These are phyloP conservation scores for Nibea coibor DNA, from an alignment of 2,113 vertebrate species.

Conservation along the genomic window DNA sequence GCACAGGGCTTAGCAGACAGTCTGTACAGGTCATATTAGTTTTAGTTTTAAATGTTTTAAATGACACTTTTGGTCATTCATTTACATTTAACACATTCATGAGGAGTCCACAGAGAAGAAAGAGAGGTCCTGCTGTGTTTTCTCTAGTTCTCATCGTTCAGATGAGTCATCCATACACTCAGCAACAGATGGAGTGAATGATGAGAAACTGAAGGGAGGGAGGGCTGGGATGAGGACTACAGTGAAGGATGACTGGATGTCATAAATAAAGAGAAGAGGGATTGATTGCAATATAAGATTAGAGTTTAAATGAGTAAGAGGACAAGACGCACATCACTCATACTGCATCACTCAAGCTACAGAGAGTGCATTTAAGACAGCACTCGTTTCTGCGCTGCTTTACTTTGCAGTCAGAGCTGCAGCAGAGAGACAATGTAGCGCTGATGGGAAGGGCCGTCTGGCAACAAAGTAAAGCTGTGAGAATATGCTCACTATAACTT, in stretches of 20 bases:
- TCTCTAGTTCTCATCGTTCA: constrained; percentile 1
- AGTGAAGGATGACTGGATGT: constrained; percentile 36
- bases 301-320: constrained; percentile 59
- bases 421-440: too few species aligned
- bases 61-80: background rate
- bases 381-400: background rate
- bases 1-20: background rate
- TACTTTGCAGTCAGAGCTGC: too few species aligned
- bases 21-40: background rate
- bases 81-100: background rate
- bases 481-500: too few species aligned
- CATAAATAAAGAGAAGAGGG: constrained; percentile 51
- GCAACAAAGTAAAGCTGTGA: too few species aligned
- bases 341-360: background rate
- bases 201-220: constrained; percentile 40
- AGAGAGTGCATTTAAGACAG: background rate
- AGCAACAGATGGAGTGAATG: constrained; percentile 66
- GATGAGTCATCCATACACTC: constrained; percentile 30
- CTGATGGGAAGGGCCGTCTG: too few species aligned
- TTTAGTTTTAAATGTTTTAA: background rate
- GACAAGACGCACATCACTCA: constrained; percentile 39
- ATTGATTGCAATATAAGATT: constrained; percentile 73
- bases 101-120: background rate
- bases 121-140: background rate
- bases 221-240: constrained; percentile 36